Evolutionary conservation across 2,888 invertebrate genomes (phyloP).

Genomic region (Agrotis segetum): DNA sequence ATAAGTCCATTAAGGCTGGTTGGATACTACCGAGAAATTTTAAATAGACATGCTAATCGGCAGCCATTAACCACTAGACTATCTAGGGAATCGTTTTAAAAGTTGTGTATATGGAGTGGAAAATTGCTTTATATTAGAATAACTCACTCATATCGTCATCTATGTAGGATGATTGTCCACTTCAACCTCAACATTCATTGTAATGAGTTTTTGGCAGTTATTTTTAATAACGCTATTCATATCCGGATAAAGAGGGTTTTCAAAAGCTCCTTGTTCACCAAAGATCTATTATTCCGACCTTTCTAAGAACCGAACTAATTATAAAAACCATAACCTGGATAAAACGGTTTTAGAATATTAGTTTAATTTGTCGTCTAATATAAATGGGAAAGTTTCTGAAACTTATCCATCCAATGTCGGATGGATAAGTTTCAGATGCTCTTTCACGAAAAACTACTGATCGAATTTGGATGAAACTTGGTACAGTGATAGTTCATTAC

Average conservation of each 20-base stretch:
- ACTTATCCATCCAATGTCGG: no score
- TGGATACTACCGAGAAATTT: no score
- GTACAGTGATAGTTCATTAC: no score
- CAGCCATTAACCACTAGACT: not conserved
- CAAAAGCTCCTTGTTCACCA: constrained; percentile 11
- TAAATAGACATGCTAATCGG: no score
- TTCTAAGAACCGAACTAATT: constrained; percentile 30
- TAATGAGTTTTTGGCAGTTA: constrained; percentile 20
- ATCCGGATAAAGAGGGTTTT: constrained; percentile 2
- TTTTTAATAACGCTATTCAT: constrained; percentile 32
- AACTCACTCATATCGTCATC: not conserved
- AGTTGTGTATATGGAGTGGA: not conserved
- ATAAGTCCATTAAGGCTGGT: no score
- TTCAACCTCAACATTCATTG: not conserved
- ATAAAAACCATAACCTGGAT: constrained; percentile 15
- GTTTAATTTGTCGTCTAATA: no score
- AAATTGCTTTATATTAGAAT: not conserved
- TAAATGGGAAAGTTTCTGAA: no score
- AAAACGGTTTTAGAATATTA: no score
- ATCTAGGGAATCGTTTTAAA: not conserved
- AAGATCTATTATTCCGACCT: constrained; percentile 30
- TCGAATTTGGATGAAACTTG: no score
- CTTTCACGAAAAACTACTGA: no score
- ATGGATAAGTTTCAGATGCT: no score
- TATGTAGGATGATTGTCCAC: not conserved